Evolutionary conservation across 2,888 invertebrate genomes (phyloP), one percentile per base, ranked within the genome.

Genomic region (Lamellibrachia columna): DNA sequence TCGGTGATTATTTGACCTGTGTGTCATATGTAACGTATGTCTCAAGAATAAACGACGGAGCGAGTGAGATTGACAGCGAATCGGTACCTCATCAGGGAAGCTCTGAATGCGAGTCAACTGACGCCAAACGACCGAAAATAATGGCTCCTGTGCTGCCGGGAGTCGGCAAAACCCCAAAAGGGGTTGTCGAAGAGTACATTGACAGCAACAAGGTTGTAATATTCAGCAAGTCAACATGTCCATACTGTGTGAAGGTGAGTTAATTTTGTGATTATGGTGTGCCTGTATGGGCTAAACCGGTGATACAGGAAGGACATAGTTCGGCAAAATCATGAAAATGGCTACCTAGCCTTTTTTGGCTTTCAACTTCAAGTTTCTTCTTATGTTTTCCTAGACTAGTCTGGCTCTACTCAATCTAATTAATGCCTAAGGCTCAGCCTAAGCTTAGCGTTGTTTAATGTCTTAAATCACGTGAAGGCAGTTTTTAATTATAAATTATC

Each of bases 221-320:
- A 28, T 97, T 97, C 95, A 97, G 97, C 94, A 97, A 97, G 94
- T 96, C 97, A 3, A 96, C 96, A 52, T 97, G 97, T 94, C 97
- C 97, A 0, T 97, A 96, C 94, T 97, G 97, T 95, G 93, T 93
- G 3, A 96, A 97, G 96, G 97, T 97, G 94, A 95, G 95, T 93
- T 3, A 7, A 52, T 8, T 93, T 15, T 28, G 91, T 91, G 9
- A 40, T 91, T 11, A 6, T 52, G 28, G 15, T 52, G 15, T 52
- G 15, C n/a, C 90, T 90, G 91, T 91, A 53, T 22, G n/a, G 91
- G 91, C 28, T 28, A 15, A 0, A 28, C 28, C 75, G 55, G 7
- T 9, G 7, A 9, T 75, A 75, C 15, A 75, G 6, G n/a, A 75
- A 4, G n/a, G 75, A 40, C 40, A 40, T 40, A 28, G 15, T 15